Conservation (phyloP, 2,888 invertebrate species). For the Heliconius charithonia region DNA sequence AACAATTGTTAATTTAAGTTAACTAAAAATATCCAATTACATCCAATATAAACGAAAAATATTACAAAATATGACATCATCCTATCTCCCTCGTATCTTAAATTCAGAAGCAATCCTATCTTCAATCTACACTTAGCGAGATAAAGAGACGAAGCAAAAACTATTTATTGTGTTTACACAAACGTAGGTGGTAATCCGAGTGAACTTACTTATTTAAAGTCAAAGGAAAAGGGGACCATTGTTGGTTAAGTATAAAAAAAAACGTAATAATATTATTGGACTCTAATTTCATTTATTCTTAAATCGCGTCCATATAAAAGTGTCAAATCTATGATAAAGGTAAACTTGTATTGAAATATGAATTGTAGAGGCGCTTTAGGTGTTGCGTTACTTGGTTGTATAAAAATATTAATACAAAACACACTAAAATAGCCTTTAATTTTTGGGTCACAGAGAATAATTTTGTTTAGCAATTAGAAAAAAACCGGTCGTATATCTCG, state of each 20-base stretch:
- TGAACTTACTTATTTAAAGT: conserved; percentile 63
- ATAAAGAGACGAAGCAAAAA: conserved; percentile 72
- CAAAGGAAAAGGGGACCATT: conserved; percentile 65
- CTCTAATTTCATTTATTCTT: conserved; percentile 83
- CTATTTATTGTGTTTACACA: conserved; percentile 83
- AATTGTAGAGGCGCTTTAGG: conserved; percentile 60
- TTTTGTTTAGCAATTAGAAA: conserved; percentile 6
- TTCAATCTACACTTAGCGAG: conserved; percentile 57
- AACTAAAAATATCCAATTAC: conserved; percentile 9
- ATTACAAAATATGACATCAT: conserved; percentile 43
- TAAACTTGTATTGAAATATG: conserved; percentile 70
- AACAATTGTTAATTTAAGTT: no score
- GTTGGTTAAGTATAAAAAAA: conserved; percentile 54
- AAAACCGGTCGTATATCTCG: conserved; percentile 50
- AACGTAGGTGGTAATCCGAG: conserved; percentile 83
- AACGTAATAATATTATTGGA: conserved; percentile 82
- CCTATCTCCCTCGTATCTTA: conserved; percentile 54
- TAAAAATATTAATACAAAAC: conserved; percentile 29
- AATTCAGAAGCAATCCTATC: conserved; percentile 58
- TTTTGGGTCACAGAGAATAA: conserved; percentile 26
- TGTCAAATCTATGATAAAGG: conserved; percentile 78
- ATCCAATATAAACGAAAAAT: conserved; percentile 16
- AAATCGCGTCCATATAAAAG: conserved; percentile 81
- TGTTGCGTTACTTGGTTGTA: conserved; percentile 59
- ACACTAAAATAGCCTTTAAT: conserved; percentile 6